These are phyloP conservation scores for Xyrichtys novacula DNA, from an alignment of 2,797 vertebrate genomes.

Conservation along the genomic window DNA sequence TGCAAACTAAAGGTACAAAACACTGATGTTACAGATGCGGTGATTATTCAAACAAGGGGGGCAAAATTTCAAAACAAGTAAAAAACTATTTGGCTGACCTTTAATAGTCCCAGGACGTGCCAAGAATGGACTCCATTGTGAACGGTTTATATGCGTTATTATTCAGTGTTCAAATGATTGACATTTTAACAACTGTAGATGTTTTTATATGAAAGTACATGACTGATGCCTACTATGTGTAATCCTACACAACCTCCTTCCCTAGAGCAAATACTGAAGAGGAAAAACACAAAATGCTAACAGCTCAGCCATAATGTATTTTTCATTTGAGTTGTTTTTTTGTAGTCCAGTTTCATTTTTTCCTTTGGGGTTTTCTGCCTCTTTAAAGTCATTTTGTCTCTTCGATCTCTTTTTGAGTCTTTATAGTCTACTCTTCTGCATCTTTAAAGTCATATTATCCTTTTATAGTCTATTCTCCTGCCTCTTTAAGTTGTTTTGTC, in stretches of 20 bases:
- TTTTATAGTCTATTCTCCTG: not conserved
- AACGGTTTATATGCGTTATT: not conserved
- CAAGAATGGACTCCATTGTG: not conserved
- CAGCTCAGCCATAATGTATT: too few species aligned
- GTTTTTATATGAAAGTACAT: not conserved
- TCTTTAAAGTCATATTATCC: not conserved
- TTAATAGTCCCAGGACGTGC: not conserved
- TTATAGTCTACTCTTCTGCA: not conserved
- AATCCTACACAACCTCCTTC: not conserved
- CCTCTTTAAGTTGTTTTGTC: not conserved
- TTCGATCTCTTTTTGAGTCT: not conserved
- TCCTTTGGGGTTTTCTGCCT: not conserved
- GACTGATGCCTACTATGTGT: not conserved
- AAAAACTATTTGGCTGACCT: not conserved
- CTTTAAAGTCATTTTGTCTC: not conserved
- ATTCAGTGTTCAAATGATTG: not conserved
- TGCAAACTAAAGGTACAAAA: not conserved
- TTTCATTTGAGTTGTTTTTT: not conserved
- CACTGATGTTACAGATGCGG: too few species aligned
- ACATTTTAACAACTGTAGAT: not conserved
- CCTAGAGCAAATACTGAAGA: not conserved
- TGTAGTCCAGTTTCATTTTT: not conserved
- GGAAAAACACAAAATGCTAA: not conserved
- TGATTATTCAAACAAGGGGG: not conserved
- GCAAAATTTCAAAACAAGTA: not conserved